These are phyloP conservation scores for Argopecten irradians DNA, from an alignment of 1,140 invertebrate species.

Conservation along the genomic window DNA sequence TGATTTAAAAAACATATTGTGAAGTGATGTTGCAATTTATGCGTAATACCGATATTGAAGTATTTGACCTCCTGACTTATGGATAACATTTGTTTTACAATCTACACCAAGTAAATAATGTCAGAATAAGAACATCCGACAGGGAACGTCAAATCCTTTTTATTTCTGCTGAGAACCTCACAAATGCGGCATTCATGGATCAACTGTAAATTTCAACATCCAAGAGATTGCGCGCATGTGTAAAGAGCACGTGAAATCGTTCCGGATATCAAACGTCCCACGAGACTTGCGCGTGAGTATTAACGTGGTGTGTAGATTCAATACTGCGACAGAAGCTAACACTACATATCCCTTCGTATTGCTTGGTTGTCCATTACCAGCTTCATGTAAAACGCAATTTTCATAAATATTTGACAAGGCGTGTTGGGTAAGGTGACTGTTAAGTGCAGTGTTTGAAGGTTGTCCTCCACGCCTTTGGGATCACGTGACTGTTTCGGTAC, in stretches of 20 bases:
- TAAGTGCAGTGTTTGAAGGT: slow-evolving; percentile 8
- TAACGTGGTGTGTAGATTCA: not conserved
- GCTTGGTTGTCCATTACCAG: not conserved
- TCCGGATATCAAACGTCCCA: not conserved
- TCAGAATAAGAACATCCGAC: too few relatives aligned
- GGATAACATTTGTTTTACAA: too few relatives aligned
- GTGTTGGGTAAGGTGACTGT: not conserved
- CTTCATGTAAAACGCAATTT: not conserved
- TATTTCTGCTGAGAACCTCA: not conserved
- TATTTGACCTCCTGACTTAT: too few relatives aligned
- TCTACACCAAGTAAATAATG: too few relatives aligned
- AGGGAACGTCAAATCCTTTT: too few relatives aligned
- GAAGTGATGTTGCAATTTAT: too few relatives aligned
- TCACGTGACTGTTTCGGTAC: not conserved
- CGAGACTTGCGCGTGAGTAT: not conserved
- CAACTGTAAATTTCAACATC: not conserved
- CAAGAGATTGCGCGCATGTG: not conserved
- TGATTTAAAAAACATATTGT: too few relatives aligned
- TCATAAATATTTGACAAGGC: slow-evolving; percentile 22
- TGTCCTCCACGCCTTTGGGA: not conserved
- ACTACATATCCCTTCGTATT: not conserved
- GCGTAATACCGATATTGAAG: too few relatives aligned
- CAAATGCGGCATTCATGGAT: not conserved
- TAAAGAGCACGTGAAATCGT: not conserved
- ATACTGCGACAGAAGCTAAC: not conserved